Percentiles rank a stretch among this genome's conserved stretches.
phyloP scores from a whole-genome alignment of 2,113 vertebrate genomes.

The Gymnobelideus leadbeateri region DNA sequence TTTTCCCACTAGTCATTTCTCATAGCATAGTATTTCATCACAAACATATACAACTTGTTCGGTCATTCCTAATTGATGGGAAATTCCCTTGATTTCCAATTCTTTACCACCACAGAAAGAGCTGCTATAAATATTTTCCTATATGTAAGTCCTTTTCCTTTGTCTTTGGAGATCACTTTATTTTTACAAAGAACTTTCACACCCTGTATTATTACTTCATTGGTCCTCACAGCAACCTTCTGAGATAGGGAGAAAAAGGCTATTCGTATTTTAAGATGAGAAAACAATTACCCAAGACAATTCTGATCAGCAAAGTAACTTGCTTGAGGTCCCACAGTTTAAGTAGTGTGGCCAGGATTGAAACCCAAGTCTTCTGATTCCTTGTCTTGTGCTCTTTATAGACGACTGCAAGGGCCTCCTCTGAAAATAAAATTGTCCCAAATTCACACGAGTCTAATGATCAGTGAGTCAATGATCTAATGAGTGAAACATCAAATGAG shows the following conservation, averaged over 20 bases:
- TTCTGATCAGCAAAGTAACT: neutral
- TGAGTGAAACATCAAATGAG: neutral
- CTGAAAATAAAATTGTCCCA: neutral
- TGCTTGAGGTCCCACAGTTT: neutral
- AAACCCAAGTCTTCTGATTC: neutral
- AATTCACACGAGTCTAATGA: neutral
- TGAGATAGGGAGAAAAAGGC: neutral
- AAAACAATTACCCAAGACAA: too few relatives aligned
- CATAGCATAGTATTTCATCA: neutral
- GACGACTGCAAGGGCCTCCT: neutral
- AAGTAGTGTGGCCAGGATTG: neutral
- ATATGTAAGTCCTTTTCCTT: neutral
- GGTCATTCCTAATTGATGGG: neutral
- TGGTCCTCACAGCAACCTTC: neutral
- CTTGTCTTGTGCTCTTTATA: neutral
- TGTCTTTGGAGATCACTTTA: neutral
- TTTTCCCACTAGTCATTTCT: neutral
- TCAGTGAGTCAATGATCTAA: neutral
- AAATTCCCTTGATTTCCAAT: neutral
- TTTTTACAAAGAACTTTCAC: neutral
- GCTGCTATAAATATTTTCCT: neutral
- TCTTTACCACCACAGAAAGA: neutral
- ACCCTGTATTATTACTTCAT: neutral
- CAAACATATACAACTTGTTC: neutral
- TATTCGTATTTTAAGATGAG: neutral